Evolutionary conservation across 2,888 invertebrate species (phyloP).

Genomic region (Patella ulyssiponensis): DNA sequence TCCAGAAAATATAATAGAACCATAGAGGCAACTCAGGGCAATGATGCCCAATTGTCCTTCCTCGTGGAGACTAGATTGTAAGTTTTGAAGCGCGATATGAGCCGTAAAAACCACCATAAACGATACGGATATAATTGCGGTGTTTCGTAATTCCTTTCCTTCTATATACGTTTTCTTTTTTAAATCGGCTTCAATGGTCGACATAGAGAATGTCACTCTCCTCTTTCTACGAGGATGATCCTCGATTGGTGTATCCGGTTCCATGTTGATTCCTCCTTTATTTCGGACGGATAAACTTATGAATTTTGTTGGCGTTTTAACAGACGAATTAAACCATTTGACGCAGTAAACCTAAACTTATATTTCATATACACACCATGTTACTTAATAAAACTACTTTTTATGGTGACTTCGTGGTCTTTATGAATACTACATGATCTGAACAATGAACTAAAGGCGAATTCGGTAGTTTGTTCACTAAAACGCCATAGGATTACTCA

Average conservation of each 20-base stretch:
- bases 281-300: too few relatives aligned
- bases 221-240: neutral
- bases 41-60: constrained; percentile 56
- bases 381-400: too few relatives aligned
- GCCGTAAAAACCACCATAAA: constrained; percentile 55
- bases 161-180: constrained; percentile 1
- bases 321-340: too few relatives aligned
- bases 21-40: constrained; percentile 61
- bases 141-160: constrained; percentile 28
- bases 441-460: too few relatives aligned
- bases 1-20: constrained; percentile 61
- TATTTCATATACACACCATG: too few relatives aligned
- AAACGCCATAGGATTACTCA: too few relatives aligned
- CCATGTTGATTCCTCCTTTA: too few relatives aligned
- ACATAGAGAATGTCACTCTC: constrained; percentile 2
- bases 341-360: too few relatives aligned
- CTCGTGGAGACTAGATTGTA: constrained; percentile 64
- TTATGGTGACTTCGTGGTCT: too few relatives aligned
- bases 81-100: constrained; percentile 60
- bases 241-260: neutral
- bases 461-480: too few relatives aligned
- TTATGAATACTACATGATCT: too few relatives aligned
- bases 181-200: neutral
- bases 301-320: too few relatives aligned
- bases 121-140: constrained; percentile 45